Evolutionary conservation across 2,113 vertebrate species (phyloP).

Genomic region (Ardeotis arabs): DNA sequence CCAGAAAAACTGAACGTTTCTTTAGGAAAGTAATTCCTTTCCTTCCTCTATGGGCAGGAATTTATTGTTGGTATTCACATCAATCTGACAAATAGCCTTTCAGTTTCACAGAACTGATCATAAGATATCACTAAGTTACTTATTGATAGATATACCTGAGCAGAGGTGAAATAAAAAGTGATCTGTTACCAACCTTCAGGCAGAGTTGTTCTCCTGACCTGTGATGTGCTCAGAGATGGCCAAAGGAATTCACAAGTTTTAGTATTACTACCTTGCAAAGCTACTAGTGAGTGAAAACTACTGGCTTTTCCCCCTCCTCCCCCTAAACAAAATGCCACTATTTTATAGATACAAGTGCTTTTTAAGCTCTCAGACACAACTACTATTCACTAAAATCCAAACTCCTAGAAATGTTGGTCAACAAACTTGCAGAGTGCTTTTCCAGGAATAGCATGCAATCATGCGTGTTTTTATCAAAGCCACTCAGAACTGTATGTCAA

Average conservation of each 20-base stretch:
- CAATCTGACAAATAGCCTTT: not conserved
- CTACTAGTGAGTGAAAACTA: not conserved
- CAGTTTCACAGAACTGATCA: not conserved
- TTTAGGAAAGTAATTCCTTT: not conserved
- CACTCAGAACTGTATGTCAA: not conserved
- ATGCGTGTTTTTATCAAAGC: not conserved
- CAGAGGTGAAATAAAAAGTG: not conserved
- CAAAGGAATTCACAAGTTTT: not conserved
- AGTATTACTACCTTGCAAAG: not conserved
- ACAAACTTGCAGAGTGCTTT: not conserved
- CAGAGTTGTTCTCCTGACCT: not conserved
- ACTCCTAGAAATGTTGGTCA: not conserved
- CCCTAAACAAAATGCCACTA: not conserved
- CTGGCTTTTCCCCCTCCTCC: not conserved
- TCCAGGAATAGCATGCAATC: rapidly evolving
- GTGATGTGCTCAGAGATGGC: not conserved
- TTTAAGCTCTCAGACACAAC: not conserved
- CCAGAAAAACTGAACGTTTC: not conserved
- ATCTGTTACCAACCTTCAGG: not conserved
- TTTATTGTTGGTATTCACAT: not conserved
- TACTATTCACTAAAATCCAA: not conserved
- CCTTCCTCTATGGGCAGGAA: not conserved
- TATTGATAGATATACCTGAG: not conserved
- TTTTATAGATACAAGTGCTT: not conserved
- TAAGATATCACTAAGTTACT: slow-evolving; percentile 12